Evolutionary conservation across 2,113 vertebrate genomes (phyloP).

Genomic region (Nannospalax galili): DNA sequence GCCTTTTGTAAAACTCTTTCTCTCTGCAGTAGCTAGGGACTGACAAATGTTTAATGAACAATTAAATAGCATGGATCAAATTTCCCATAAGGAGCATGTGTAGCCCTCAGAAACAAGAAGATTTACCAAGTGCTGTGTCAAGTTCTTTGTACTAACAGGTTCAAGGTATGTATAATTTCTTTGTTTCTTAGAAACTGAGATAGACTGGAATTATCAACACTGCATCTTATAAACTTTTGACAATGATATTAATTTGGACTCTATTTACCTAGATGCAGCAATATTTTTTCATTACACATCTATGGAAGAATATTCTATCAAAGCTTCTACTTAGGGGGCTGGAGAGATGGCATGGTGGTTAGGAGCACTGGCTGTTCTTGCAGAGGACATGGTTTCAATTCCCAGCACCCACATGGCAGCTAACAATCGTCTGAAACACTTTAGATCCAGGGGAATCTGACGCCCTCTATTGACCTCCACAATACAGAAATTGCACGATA

Average conservation of each 20-base stretch:
- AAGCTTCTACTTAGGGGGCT: too few relatives aligned
- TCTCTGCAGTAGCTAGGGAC: background rate
- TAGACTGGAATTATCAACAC: background rate
- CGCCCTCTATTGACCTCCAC: too few relatives aligned
- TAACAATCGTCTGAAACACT: too few relatives aligned
- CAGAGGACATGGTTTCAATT: too few relatives aligned
- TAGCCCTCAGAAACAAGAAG: background rate
- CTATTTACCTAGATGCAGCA: background rate
- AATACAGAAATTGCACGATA: too few relatives aligned
- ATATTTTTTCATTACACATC: background rate
- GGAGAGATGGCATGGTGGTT: too few relatives aligned
- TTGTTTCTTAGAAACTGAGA: background rate
- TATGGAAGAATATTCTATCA: rapidly evolving
- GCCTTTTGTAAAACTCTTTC: background rate
- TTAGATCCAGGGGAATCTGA: too few relatives aligned
- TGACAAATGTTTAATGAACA: background rate
- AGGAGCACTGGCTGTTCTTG: too few relatives aligned
- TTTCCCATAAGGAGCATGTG: background rate
- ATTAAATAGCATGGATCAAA: background rate
- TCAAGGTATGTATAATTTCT: background rate
- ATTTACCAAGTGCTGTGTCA: background rate
- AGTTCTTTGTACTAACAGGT: background rate
- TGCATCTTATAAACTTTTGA: background rate
- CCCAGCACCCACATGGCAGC: too few relatives aligned
- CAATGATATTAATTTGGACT: background rate